Evolutionary conservation across 2,888 invertebrate species (phyloP), one percentile per base, ranked within the genome.

Genomic region (Pimpla rufipes): DNA sequence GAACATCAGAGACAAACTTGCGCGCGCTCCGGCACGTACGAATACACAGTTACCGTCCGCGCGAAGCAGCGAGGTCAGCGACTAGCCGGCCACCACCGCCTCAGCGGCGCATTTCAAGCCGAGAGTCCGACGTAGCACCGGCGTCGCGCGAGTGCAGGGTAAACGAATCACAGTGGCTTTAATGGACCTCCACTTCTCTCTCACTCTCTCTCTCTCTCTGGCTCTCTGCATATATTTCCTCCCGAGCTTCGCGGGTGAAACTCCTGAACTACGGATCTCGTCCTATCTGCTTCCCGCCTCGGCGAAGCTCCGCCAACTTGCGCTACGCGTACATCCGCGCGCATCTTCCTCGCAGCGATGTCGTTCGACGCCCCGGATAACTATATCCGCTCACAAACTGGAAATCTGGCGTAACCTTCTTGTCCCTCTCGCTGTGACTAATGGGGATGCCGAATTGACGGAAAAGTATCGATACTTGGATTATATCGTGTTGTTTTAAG

Each of bases 161-260:
- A 79, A 79, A 79, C 64, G 71, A 79, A 79, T 79, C 71, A 64
- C 64, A 35, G 55, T 13, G 10, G 66, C 37, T 79, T 71, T 79
- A 73, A 79, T 79, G 55, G 79, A 79, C 70, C 42, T n/a, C n/a
- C n/a, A n/a, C n/a, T n/a, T n/a, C n/a, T n/a, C n/a, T n/a, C n/a
- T n/a, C n/a, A n/a, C n/a, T n/a, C n/a, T n/a, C n/a, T n/a, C n/a
- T n/a, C n/a, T n/a, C n/a, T n/a, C 55, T 10, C 8, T 2, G 1
- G 37, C 18, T 45, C 42, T 79, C 29, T 64, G n/a, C 52, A 42
- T 71, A 23, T 50, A 55, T 29, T 62, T 50, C 29, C 8, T 52
- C 11, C 52, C 3, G 21, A 52, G n/a, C 40, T 35, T 35, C 16
- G 16, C n/a, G 2, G 3, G 40, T 45, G 37, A 59, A 45, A 59